Evolutionary conservation across 2,113 vertebrate species (phyloP), one percentile per base, ranked within the genome.

Genomic region (Piaya cayana): DNA sequence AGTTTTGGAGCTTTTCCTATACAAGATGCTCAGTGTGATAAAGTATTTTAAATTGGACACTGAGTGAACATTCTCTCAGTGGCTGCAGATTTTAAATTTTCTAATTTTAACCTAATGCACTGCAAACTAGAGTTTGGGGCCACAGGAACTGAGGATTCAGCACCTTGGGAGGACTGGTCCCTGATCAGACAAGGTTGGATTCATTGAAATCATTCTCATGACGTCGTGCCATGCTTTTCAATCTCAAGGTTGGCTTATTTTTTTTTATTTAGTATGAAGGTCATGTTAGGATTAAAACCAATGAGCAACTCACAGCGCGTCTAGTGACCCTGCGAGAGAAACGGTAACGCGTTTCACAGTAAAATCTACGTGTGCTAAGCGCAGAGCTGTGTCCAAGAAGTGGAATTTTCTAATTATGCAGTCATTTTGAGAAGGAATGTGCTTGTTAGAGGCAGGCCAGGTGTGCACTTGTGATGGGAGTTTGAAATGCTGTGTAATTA

Each of bases 271-370:
- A 82, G 88, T 58, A 95, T 94, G 96, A 95, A 96, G 96, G 93
- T 97, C 93, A 92, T 72, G 86, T 94, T 95, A 87, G 93, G 95
- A 97, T 97, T 96, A 95, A 93, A 97, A 96, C 92, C 95, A 93
- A 95, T 94, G 95, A 95, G 7, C 88, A 87, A 86, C 91, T 95
- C 96, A 91, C 94, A 96, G 93, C 29, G 2, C 81, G 93, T 23
- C 82, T 79, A 88, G 90, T 96, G 94, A 96, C 90, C 93, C 92
- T 8, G 92, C 88, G 79, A 88, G 90, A 94, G 94, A 90, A 95
- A 86, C 76, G 93, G 88, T 30, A 83, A 83, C 32, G 20, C 69
- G 0, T 53, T 90, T 95, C 90, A 49, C 58, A 86, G 82, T 11
- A 60, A 88, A 69, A 93, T 84, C 85, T 36, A 3, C 4, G 10